Evolutionary conservation across 1,140 invertebrate genomes (phyloP), one percentile per base, ranked within the genome.

Genomic region (Panagrolaimus sp.): DNA sequence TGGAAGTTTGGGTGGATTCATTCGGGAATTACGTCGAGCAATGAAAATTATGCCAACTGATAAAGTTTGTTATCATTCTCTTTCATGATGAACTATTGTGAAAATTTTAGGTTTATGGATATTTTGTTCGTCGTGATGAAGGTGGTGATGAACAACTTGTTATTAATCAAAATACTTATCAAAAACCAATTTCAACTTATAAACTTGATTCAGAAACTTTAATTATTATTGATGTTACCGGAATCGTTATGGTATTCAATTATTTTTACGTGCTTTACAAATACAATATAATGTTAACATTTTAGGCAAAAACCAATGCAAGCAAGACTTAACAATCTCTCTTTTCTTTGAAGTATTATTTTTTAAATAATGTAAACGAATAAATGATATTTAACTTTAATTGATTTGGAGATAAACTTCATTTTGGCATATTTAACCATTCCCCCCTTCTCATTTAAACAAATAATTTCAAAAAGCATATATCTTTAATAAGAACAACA

Each of bases 241-340:
- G 73, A 26, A 74, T 74, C 47, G 73, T 74, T 8, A 74, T 77
- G 74, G 63, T n/a, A n/a, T n/a, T n/a, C n/a, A n/a, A n/a, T n/a
- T n/a, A n/a, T n/a, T n/a, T n/a, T n/a, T n/a, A n/a, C n/a, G n/a
- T n/a, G n/a, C n/a, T n/a, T n/a, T n/a, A n/a, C n/a, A n/a, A n/a
- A n/a, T n/a, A n/a, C n/a, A n/a, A n/a, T n/a, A n/a, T n/a, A n/a
- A n/a, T n/a, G n/a, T n/a, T n/a, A n/a, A n/a, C n/a, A n/a, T n/a
- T n/a, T n/a, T n/a, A n/a, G n/a, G n/a, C 32, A 38, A 38, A 38
- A 38, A 38, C 32, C 2, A 38, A 38, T 38, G 32, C 32, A 38
- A 7, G 32, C 32, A 38, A 38, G 7, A 38, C 2, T 38, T 38
- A 38, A 38, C n/a, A n/a, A n/a, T n/a, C n/a, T n/a, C n/a, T n/a